Percentiles rank a stretch among this genome's conserved stretches.
These are phyloP conservation scores for Ptychobarbus kaznakovi DNA, from an alignment of 2,797 vertebrate species.

Conservation along the genomic window DNA sequence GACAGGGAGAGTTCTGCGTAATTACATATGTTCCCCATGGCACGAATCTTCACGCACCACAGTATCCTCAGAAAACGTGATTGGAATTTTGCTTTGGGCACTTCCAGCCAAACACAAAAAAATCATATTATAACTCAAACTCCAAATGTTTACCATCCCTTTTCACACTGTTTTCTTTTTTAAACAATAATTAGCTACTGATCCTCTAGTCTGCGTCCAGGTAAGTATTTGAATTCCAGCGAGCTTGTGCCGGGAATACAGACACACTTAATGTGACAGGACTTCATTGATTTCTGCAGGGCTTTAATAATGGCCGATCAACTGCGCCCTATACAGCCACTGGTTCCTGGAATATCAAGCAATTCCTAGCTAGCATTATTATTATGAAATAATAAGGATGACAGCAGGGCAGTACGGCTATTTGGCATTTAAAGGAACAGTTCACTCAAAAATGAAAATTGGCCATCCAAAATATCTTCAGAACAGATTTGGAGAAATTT, in stretches of 20 bases:
- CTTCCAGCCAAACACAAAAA: not conserved
- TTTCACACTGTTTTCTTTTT: conserved; percentile 32
- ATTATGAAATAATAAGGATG: conserved; percentile 34
- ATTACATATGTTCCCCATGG: conserved; percentile 46
- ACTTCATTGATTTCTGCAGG: conserved; percentile 17
- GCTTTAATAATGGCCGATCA: conserved; percentile 13
- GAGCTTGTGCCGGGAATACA: not conserved
- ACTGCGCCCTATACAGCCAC: not conserved
- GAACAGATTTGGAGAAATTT: not conserved
- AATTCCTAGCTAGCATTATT: conserved; percentile 5
- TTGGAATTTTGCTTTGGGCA: conserved; percentile 35
- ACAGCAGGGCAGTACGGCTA: not conserved
- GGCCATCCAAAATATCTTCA: not conserved
- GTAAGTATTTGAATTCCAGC: conserved; percentile 27
- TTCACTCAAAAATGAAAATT: not conserved
- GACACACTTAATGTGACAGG: conserved; percentile 38
- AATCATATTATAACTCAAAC: conserved; percentile 17
- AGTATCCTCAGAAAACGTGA: conserved; percentile 34
- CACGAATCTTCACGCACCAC: conserved; percentile 22
- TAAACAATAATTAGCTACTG: conserved; percentile 46
- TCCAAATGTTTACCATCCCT: conserved; percentile 11
- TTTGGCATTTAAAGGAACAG: not conserved
- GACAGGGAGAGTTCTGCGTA: conserved; percentile 35
- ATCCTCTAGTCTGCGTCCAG: conserved; percentile 19
- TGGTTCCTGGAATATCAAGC: conserved; percentile 17